phyloP scores from a whole-genome alignment of 2,113 vertebrate species.

The Megaleporinus macrocephalus region DNA sequence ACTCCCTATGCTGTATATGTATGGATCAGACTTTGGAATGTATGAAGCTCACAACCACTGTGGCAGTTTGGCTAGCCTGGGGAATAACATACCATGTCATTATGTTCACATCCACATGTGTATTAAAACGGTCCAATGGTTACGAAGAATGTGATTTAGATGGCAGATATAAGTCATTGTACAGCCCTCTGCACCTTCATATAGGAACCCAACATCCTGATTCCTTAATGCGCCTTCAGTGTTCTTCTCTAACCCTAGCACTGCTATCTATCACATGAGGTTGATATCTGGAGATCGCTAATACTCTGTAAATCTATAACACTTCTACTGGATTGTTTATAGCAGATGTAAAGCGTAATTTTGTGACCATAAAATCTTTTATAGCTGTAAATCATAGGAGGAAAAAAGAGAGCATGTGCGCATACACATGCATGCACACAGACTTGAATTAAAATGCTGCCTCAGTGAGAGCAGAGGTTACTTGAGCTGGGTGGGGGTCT shows the following conservation, averaged over 20 bases:
- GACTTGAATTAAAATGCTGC: conserved; percentile 23
- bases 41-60: not conserved
- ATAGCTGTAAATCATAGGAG: not conserved
- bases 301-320: conserved; percentile 12
- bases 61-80: not conserved
- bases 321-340: not conserved
- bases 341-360: not conserved
- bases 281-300: not conserved
- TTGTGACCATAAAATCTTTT: not conserved
- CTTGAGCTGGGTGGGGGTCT: conserved; percentile 80
- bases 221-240: conserved; percentile 3
- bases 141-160: conserved; percentile 9
- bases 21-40: not conserved
- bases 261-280: not conserved
- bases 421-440: conserved; percentile 6
- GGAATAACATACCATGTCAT: not conserved
- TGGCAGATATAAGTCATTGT: not conserved
- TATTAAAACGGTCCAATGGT: too few species aligned
- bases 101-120: not conserved
- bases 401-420: not conserved
- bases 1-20: not conserved
- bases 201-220: not conserved
- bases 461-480: conserved; percentile 59
- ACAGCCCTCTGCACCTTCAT: not conserved
- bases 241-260: conserved; percentile 3